Evolutionary conservation across 2,888 invertebrate genomes (phyloP), one percentile per base, ranked within the genome.

Genomic region (Oscheius sp.): DNA sequence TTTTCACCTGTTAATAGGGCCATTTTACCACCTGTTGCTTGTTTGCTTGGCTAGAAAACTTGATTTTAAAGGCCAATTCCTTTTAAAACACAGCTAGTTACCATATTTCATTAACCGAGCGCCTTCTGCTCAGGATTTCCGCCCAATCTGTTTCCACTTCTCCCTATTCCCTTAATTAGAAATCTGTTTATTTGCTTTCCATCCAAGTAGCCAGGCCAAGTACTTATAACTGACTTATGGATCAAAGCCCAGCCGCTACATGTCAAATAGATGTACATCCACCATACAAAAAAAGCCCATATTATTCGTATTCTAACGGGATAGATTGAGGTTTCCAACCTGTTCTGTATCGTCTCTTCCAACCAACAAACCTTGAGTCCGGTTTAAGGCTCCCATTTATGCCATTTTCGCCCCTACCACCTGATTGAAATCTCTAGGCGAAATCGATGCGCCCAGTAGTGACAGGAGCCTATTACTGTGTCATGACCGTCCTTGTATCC

Each of bases 391-490:
- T 25, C 58, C n/a, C n/a, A 35, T 35, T 35, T 35, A 35, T 35
- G 35, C 35, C 3, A 35, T 35, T 35, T 35, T 35, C 9, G 35
- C 35, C 27, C 7, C 5, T 13, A 13, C 25, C 25, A 25, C 58
- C 58, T 25, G 58, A 58, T 58, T 58, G 58, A 58, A 58, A 58
- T 58, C 58, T 58, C 35, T 9, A 25, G 16, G 25, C 9, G 58
- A 58, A 29, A 29, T 29, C 58, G 21, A 61, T 52, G 49, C n/a
- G 7, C 52, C 2, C 5, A 9, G 35, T 35, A 35, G 35, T 35
- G 41, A 61, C 27, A 52, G 66, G 29, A 23, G n/a, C 27, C 66
- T n/a, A 66, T 66, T 66, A 52, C 66, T 66, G 66, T 66, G 25
- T 49, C 52, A 25, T 2, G 43, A 21, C 21, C 43, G 63, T 63